Conservation (phyloP, 1,140 invertebrate genomes). For the Drosophila oshimai region DNA sequence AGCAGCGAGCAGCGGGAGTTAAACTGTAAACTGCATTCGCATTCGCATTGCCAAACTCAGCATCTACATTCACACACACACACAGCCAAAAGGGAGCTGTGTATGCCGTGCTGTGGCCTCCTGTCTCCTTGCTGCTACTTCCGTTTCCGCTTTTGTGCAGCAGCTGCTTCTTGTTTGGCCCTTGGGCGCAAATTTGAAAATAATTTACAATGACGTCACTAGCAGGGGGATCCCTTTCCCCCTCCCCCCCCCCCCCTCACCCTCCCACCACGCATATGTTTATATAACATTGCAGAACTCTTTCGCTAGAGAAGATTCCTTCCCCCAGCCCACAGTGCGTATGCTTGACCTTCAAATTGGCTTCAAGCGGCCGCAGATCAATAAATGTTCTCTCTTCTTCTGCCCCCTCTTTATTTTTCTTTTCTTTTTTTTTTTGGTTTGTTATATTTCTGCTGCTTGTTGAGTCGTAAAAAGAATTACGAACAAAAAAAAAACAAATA, state of each 20-base stretch:
- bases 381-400: slow-evolving; percentile 37
- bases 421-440: slow-evolving; percentile 9
- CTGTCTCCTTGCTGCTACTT: slow-evolving; percentile 57
- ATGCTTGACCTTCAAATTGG: slow-evolving; percentile 75
- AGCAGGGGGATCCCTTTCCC: not conserved
- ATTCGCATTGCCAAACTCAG: no score
- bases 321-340: slow-evolving; percentile 48
- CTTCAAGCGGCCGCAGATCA: slow-evolving; percentile 65
- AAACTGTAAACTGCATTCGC: no score
- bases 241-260: no score
- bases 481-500: slow-evolving; percentile 53
- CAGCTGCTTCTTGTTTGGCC: slow-evolving; percentile 50
- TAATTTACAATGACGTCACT: slow-evolving; percentile 75
- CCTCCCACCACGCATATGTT: no score
- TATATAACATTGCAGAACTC: slow-evolving; percentile 50
- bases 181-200: slow-evolving; percentile 76
- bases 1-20: not conserved
- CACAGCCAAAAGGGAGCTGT: not conserved
- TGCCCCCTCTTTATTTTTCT: not conserved
- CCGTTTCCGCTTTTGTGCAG: slow-evolving; percentile 58
- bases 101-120: slow-evolving; percentile 59
- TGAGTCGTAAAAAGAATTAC: slow-evolving; percentile 78
- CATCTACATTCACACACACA: not conserved
- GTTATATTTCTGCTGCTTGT: slow-evolving; percentile 66
- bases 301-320: not conserved